These are phyloP conservation scores for Emydura subglobosa DNA, from an alignment of 2,113 vertebrate genomes.

Conservation along the genomic window DNA sequence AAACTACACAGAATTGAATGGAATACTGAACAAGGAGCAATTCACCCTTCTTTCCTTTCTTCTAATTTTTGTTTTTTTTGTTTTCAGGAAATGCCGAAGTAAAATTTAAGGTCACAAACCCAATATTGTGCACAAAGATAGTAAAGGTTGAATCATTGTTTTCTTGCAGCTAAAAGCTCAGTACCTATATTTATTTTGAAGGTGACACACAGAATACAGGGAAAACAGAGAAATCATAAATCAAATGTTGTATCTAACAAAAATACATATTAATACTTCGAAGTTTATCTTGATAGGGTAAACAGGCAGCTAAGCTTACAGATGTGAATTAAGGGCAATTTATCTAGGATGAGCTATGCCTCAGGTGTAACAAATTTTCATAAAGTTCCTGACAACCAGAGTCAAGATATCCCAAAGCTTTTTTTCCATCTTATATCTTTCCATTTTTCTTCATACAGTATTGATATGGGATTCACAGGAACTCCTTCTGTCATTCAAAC, in stretches of 20 bases:
- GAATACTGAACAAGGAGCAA: not conserved
- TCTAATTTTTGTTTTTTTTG: not conserved
- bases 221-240: not conserved
- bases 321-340: slow-evolving; percentile 3
- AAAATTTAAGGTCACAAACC: not conserved
- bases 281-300: slow-evolving; percentile 3
- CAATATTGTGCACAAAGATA: not conserved
- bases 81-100: not conserved
- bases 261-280: slow-evolving; percentile 27
- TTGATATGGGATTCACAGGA: not conserved
- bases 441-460: slow-evolving; percentile 13
- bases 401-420: slow-evolving; percentile 20
- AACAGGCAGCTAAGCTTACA: not conserved
- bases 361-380: not conserved
- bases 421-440: slow-evolving; percentile 3
- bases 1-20: not conserved
- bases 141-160: not conserved
- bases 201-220: not conserved
- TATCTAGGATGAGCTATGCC: not conserved
- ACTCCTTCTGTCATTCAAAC: slow-evolving; percentile 36
- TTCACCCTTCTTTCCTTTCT: too few relatives aligned
- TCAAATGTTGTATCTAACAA: slow-evolving; percentile 12
- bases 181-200: slow-evolving; percentile 11
- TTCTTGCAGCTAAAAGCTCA: not conserved
- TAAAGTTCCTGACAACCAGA: not conserved